phyloP scores from a whole-genome alignment of 2,888 invertebrate genomes.

The Nymphalis polychloros region DNA sequence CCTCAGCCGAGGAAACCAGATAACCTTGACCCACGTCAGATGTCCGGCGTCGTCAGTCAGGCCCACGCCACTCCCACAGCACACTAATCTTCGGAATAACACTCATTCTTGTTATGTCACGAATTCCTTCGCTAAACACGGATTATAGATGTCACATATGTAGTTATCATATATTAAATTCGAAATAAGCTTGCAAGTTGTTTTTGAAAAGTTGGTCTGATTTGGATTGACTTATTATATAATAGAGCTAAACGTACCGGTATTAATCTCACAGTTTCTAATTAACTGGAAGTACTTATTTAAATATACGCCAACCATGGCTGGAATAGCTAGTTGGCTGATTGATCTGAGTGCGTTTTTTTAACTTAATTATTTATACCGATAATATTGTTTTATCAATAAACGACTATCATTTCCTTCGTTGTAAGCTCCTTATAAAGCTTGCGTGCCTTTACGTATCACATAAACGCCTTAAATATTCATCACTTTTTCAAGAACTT shows the following conservation, averaged over 20 bases:
- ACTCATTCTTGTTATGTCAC: constrained; percentile 14
- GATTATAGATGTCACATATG: neutral
- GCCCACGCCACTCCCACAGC: constrained; percentile 27
- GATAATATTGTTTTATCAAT: too few species aligned
- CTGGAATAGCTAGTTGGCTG: neutral
- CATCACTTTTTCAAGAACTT: too few species aligned
- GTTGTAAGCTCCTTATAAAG: too few species aligned
- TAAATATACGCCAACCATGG: neutral
- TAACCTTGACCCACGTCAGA: constrained; percentile 41
- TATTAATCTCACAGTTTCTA: constrained; percentile 2
- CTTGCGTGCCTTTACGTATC: too few species aligned
- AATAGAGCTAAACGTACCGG: neutral
- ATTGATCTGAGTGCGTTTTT: neutral
- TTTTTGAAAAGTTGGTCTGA: neutral
- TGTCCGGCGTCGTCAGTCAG: constrained; percentile 12
- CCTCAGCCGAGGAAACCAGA: constrained; percentile 26
- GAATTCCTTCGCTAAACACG: constrained; percentile 14
- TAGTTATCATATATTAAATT: neutral
- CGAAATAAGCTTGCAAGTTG: neutral
- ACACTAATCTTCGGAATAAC: constrained; percentile 22
- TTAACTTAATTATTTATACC: too few species aligned
- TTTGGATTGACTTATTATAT: neutral
- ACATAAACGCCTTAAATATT: too few species aligned
- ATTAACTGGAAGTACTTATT: neutral
- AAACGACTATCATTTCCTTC: too few species aligned